A percentile compares a stretch with the other conserved stretches of the same genome.
phyloP scores from a whole-genome alignment of 2,113 vertebrate genomes.

The Mandrillus leucophaeus region DNA sequence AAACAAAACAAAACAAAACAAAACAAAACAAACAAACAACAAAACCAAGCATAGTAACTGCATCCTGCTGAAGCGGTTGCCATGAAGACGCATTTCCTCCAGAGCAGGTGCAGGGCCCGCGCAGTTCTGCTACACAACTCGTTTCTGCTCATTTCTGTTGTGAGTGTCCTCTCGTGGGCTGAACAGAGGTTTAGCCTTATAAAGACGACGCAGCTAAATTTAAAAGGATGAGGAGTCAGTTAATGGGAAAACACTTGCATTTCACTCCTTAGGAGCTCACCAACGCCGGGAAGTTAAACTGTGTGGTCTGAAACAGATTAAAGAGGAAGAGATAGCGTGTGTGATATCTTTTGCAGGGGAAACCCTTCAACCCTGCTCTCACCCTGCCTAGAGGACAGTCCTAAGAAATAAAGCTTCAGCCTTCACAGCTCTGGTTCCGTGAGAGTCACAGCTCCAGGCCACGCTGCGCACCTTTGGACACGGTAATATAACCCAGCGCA shows the following conservation, averaged over 20 bases:
- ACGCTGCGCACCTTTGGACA: neutral
- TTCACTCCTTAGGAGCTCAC: neutral
- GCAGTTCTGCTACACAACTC: accelerated
- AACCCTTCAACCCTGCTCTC: accelerated
- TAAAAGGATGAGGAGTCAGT: neutral
- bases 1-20: no score
- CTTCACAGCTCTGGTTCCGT: neutral
- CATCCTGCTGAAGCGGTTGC: accelerated
- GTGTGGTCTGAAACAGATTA: accelerated
- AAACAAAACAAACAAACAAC: no score
- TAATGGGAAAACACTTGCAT: neutral
- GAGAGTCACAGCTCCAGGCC: accelerated
- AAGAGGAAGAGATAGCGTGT: neutral
- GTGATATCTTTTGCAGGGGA: neutral
- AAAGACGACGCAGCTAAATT: neutral
- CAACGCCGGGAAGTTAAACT: accelerated
- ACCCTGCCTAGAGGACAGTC: neutral
- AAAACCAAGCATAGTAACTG: no score
- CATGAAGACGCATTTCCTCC: neutral
- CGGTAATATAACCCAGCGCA: accelerated
- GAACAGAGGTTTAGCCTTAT: neutral
- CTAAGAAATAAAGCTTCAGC: accelerated
- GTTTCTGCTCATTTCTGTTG: neutral
- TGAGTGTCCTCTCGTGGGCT: neutral
- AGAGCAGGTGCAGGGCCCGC: accelerated